Evolutionary conservation across 2,113 vertebrate genomes (phyloP), one percentile per base, ranked within the genome.

Genomic region (Sinocyclocheilus anophthalmus): DNA sequence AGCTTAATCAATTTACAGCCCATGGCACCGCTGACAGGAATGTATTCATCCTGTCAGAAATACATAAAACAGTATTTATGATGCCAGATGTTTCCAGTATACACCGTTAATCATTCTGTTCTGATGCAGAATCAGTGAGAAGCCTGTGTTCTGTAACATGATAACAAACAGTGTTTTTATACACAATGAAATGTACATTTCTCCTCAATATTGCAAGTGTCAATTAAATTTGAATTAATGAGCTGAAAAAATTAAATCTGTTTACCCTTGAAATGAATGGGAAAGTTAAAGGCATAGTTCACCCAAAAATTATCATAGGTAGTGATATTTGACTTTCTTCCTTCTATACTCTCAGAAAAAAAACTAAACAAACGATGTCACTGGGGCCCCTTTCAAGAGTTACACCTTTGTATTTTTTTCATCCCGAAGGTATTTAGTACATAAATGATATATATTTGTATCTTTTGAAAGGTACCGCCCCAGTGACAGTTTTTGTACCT

Each of bases 11-110:
- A 33, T 86, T 80, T 84, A 79, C 75, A 75, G 53, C 63, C 12
- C 20, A 30, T 20, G 8, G 45, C 73, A 55, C 6, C 26, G n/a
- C 45, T 79, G 87, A 75, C 73, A 69, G 77, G 50, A 81, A 50
- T 30, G 0, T 55, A 42, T 84, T 83, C 8, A 45, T 69, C 30
- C 81, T 84, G 76, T 88, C 67, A 81, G 55, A 84, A 61, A 39
- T 39, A 37, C 72, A 78, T 67, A 67, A 72, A 39, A 39, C 45
- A 80, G n/a, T 81, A 63, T 88, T 86, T 88, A 88, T 76, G 76
- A 63, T 55, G 30, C 84, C 81, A 80, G 81, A 84, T 86, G 84
- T 65, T 80, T 63, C 45, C 67, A 30, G 61, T 24, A 48, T 63
- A 22, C 53, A 14, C 48, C 26, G 42, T 83, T 70, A 72, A 67